Evolutionary conservation across 2,888 invertebrate species (phyloP), one percentile per base, ranked within the genome.

Genomic region (Diarsia dahlii): DNA sequence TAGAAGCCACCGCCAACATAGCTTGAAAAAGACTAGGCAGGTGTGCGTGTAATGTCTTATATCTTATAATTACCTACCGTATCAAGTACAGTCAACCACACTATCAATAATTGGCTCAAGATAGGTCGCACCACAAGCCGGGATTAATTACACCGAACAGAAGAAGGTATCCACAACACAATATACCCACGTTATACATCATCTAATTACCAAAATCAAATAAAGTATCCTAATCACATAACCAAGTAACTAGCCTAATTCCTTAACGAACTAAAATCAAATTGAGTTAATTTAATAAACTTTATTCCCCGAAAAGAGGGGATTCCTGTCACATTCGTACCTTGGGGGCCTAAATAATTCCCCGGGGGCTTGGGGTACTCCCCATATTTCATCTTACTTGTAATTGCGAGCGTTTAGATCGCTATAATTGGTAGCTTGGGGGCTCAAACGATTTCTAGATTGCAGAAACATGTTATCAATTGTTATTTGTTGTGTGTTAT

Each of bases 381-480:
- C 69, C 74, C 78, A 88, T 87, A 88, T 85, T 87, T 87, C 79
- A 88, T 78, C 80, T 63, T 79, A 75, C 78, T 82, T 84, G 84
- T 88, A 87, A 88, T 86, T 88, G 78, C 69, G 81, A 64, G 65
- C 84, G 78, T 74, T 74, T 75, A 80, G 77, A 77, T 83, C 63
- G 46, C 60, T 81, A 58, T 82, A 87, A 88, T 85, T 87, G 82
- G 74, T 72, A 45, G 85, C 78, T 76, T 76, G 50, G 67, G 80
- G 82, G 74, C 74, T 72, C 65, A 78, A 87, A 78, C 65, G 84
- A 72, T 82, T 78, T 77, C 76, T 68, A 81, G 77, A 84, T 86
- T 82, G 71, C 60, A 76, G 60, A 78, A 82, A 80, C 78, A 60
- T 84, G 80, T 81, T 72, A 84, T 82, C 77, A 82, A 82, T 85